Percentiles rank a stretch among this genome's conserved stretches.
Evolutionary conservation across 2,113 vertebrate species (phyloP).

Genomic region (Neofelis nebulosa): DNA sequence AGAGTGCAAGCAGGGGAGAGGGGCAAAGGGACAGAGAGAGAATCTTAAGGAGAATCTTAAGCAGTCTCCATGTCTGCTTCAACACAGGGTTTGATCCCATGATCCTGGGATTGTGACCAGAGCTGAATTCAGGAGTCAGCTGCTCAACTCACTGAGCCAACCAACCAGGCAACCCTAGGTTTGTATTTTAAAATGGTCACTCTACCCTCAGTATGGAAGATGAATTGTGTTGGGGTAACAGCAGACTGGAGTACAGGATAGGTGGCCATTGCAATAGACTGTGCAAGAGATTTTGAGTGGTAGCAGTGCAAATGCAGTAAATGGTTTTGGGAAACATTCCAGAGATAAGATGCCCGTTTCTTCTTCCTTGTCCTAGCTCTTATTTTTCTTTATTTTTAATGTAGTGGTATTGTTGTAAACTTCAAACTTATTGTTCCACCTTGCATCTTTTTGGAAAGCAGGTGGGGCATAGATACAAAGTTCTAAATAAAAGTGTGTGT

Average conservation of each 20-base stretch:
- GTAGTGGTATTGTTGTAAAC: neutral
- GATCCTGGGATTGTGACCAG: too few relatives aligned
- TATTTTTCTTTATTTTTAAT: neutral
- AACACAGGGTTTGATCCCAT: too few relatives aligned
- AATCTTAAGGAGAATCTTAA: too few relatives aligned
- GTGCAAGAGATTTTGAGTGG: neutral
- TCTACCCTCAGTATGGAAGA: neutral
- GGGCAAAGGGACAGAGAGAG: too few relatives aligned
- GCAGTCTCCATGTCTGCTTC: too few relatives aligned
- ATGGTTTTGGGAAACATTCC: neutral
- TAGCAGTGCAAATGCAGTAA: neutral
- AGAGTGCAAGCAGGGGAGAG: too few relatives aligned
- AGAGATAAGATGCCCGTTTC: neutral
- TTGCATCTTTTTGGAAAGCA: neutral
- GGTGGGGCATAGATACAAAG: neutral
- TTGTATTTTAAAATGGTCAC: neutral
- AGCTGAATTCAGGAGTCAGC: too few relatives aligned
- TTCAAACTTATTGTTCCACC: neutral
- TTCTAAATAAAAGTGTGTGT: neutral
- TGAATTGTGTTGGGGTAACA: neutral
- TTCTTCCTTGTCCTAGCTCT: neutral
- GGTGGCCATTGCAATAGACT: neutral
- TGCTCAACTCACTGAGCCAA: too few relatives aligned
- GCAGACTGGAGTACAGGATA: neutral
- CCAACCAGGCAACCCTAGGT: too few relatives aligned